Evolutionary conservation across 2,113 vertebrate genomes (phyloP), one percentile per base, ranked within the genome.

Genomic region (Ornithorhynchus anatinus): DNA sequence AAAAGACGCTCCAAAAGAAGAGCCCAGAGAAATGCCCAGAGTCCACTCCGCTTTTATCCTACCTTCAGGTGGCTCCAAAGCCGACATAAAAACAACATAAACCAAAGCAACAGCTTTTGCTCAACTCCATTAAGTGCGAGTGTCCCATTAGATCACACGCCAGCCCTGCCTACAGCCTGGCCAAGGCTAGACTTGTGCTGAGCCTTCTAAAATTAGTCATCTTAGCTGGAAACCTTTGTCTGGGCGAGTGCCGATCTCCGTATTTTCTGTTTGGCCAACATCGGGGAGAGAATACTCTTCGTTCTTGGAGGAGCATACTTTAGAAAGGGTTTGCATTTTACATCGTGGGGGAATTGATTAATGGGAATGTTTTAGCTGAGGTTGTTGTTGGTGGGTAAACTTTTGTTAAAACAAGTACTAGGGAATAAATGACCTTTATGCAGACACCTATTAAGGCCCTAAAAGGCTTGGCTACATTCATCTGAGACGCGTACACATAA

Each of bases 401-500:
- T 92, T 93, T 93, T 92, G 89, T 92, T 93, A 90, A 93, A 93
- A 93, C 90, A 93, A 93, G 90, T 73, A 77, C 70, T 48, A 80
- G 72, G 81, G 87, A 90, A 94, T 88, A 93, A 94, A 91, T 91
- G 91, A 93, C 89, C 92, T 93, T 93, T 93, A 91, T 82, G 86
- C 88, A 87, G 92, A 90, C 89, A 94, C 90, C 90, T 93, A 92
- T 93, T 92, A 94, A 93, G 89, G 89, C 87, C 73, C 92, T 91
- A 91, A 94, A 93, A 91, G 88, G 92, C 92, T 92, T 91, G 92
- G 90, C 89, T 86, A 92, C 92, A 93, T 94, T 93, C 91, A 92
- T 89, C 77, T 75, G 77, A 86, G 88, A 75, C 50, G 83, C 82
- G 20, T 88, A 92, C 74, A 91, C 91, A 91, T 91, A 91, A 90